Base-by-base conservation (phyloP, 2,113 vertebrate species). In the Lipophrys pholis region DNA sequence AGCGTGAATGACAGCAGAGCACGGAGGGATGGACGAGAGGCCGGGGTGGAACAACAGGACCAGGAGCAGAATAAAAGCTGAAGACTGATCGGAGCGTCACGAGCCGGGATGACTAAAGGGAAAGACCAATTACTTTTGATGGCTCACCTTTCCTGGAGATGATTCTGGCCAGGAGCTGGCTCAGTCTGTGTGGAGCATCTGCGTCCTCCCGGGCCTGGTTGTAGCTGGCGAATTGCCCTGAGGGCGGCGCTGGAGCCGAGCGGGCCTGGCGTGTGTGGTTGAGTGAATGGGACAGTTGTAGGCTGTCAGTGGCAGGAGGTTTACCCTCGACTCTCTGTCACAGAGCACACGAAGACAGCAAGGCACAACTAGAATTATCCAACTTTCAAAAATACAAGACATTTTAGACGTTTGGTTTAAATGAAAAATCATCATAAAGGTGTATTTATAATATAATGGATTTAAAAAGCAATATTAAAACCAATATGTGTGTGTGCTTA, bases 141-240 rank as follows among this genome's bases (percentile, higher is more conserved):
- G n/a, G 3, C 83, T 86, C 69, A 94, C 94, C 92, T 93, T 91
- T 94, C 52, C 89, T 91, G 15, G 91, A 89, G 62, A 95, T 51
- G 59, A 94, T 81, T 83, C 78, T 86, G 69, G 87, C 89, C 77
- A 95, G 88, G 5, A 95, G 79, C 74, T 92, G 87, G 42, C 49
- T 92, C 68, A 95, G 83, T 46, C 78, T 89, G 73, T 69, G 78
- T 1, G 68, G 74, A n/a, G 80, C 10, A 0, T 83, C 83, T 40
- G 71, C 39, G 1, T 84, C 76, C 6, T 80, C 80, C 42, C 71
- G 80, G 49, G 41, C 11, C 12, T 81, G 90, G 72, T 80, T 82
- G 82, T 88, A 83, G 56, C 75, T 80, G 48, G 30, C 14, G 0
- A 81, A 63, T 42, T 80, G 86, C 5, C 71, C 85, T 68, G 83